phyloP scores from a whole-genome alignment of 2,888 invertebrate genomes.

The Aricia artaxerxes region DNA sequence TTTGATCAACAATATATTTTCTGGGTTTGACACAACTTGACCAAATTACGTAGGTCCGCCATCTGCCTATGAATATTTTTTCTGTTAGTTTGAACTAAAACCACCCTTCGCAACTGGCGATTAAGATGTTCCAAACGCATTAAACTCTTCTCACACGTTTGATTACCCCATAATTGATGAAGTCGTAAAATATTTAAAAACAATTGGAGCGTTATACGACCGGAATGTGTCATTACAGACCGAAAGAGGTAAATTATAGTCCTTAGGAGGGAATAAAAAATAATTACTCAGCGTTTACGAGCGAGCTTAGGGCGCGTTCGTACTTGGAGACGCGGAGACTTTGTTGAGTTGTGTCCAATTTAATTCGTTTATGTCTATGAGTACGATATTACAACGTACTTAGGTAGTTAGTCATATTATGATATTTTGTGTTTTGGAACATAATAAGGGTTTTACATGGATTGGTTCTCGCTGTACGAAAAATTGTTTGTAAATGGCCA shows the following conservation, averaged over 20 bases:
- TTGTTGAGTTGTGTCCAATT: background rate
- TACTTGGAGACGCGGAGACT: background rate
- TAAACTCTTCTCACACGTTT: constrained; percentile 28
- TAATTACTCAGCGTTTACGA: constrained; percentile 75
- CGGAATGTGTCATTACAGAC: constrained; percentile 42
- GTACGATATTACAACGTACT: too few species aligned
- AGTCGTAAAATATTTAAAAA: constrained; percentile 26
- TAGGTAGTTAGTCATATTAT: too few species aligned
- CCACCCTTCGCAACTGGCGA: background rate
- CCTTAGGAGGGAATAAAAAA: constrained; percentile 69
- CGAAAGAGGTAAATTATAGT: constrained; percentile 51
- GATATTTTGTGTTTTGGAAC: too few species aligned
- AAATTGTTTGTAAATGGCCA: too few species aligned
- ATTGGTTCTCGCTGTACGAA: too few species aligned
- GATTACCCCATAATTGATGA: background rate
- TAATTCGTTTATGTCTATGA: too few species aligned
- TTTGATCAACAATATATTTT: too few species aligned
- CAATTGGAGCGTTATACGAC: constrained; percentile 9
- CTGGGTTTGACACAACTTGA: too few species aligned
- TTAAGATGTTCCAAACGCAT: background rate
- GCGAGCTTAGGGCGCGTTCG: constrained; percentile 46
- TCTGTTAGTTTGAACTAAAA: background rate
- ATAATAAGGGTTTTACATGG: too few species aligned
- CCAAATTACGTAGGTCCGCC: too few species aligned
- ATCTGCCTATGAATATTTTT: too few species aligned